phyloP scores from a whole-genome alignment of 2,797 vertebrate species.

The Crenichthys baileyi region DNA sequence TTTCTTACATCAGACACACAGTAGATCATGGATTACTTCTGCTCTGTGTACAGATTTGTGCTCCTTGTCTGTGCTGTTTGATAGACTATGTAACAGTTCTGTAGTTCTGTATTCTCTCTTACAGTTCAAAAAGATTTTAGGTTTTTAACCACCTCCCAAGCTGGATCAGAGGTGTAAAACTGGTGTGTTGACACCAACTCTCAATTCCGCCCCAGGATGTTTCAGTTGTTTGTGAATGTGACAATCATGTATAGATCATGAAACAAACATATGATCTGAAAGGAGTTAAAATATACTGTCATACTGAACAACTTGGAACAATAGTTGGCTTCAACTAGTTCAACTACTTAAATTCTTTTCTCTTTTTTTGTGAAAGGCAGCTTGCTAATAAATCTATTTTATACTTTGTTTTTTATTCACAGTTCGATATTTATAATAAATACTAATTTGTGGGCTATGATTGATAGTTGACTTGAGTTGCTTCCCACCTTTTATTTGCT shows the following conservation, averaged over 20 bases:
- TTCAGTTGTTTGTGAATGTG: not conserved
- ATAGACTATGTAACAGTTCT: not conserved
- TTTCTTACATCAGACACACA: not conserved
- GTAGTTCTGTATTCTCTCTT: not conserved
- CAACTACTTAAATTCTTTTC: too few relatives aligned
- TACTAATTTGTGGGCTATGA: too few relatives aligned
- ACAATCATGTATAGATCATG: not conserved
- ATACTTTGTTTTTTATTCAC: too few relatives aligned
- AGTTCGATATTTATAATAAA: too few relatives aligned
- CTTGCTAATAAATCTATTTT: too few relatives aligned
- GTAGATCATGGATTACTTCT: not conserved
- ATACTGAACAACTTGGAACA: not conserved
- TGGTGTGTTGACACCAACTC: not conserved
- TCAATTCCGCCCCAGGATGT: not conserved
- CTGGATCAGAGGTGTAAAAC: not conserved
- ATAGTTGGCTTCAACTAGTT: too few relatives aligned
- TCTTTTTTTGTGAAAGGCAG: too few relatives aligned
- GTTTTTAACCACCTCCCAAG: not conserved
- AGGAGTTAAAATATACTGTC: not conserved
- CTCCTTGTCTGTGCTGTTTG: too few relatives aligned
- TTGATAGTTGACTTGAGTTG: too few relatives aligned
- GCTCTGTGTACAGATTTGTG: not conserved
- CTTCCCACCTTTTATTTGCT: too few relatives aligned
- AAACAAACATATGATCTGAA: not conserved
- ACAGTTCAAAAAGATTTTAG: not conserved